These are phyloP conservation scores for Seira sanloemensis DNA, from an alignment of 2,888 invertebrate species.

Conservation along the genomic window DNA sequence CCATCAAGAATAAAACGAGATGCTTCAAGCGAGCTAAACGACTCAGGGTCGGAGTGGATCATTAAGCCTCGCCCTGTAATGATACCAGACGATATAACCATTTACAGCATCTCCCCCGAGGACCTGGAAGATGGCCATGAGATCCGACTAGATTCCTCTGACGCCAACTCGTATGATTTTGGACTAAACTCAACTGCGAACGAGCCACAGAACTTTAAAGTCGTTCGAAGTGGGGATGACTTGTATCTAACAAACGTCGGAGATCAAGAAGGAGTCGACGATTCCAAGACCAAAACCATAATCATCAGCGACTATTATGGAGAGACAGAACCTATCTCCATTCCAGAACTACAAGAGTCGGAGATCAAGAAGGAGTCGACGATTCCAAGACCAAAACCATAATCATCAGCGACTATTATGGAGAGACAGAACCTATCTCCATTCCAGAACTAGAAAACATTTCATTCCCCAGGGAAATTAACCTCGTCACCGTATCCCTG, in stretches of 20 bases:
- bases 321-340: no score
- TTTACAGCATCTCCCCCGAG: constrained; percentile 8
- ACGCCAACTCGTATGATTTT: no score
- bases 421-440: no score
- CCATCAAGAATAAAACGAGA: no score
- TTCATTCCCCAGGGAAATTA: background rate
- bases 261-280: background rate
- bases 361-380: no score
- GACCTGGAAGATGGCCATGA: constrained; percentile 32
- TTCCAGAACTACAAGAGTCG: no score
- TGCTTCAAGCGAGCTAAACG: no score
- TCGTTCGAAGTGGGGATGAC: background rate
- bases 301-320: constrained; percentile 16
- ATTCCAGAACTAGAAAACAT: no score
- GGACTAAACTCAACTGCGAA: no score
- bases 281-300: background rate
- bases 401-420: no score
- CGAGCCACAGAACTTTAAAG: constrained; percentile 1
- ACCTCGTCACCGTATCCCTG: background rate
- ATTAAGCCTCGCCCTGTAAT: constrained; percentile 1
- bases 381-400: no score
- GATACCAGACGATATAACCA: background rate
- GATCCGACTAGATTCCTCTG: background rate
- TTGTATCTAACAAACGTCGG: background rate
- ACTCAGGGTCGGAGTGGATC: background rate